Evolutionary conservation across 64 coral and sea anemone species (phyloP).

Genomic region (Platygyra sinensis): DNA sequence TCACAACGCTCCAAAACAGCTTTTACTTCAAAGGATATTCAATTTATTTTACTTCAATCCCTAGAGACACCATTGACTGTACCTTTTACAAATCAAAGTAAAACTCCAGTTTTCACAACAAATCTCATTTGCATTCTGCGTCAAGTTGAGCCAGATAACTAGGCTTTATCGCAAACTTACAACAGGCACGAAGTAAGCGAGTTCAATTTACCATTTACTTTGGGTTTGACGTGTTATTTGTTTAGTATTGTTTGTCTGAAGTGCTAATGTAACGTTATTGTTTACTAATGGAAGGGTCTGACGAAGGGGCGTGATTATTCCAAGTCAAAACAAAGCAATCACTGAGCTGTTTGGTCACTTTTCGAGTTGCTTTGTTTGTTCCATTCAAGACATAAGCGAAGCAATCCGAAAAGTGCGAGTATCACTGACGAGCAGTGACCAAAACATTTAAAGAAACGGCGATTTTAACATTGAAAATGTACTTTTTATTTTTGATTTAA

Average conservation of each 20-base stretch:
- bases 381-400: neutral
- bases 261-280: slow-evolving; percentile 3
- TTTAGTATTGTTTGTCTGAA: neutral
- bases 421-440: neutral
- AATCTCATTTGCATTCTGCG: too few relatives aligned
- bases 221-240: neutral
- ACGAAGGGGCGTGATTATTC: neutral
- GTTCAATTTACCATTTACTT: neutral
- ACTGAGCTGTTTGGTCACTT: neutral
- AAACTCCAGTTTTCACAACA: neutral
- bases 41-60: slow-evolving; percentile 19
- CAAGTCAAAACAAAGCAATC: neutral
- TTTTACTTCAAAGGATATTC: neutral
- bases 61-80: slow-evolving; percentile 4
- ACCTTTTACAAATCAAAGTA: neutral
- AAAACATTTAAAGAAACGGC: too few relatives aligned
- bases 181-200: too few relatives aligned
- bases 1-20: neutral
- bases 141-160: neutral
- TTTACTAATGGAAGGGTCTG: neutral
- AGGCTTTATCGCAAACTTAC: neutral
- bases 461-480: too few relatives aligned
- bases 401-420: neutral
- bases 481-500: too few relatives aligned
- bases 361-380: neutral